Conservation (phyloP, 2,113 vertebrate species). For the Symphodus melops region DNA sequence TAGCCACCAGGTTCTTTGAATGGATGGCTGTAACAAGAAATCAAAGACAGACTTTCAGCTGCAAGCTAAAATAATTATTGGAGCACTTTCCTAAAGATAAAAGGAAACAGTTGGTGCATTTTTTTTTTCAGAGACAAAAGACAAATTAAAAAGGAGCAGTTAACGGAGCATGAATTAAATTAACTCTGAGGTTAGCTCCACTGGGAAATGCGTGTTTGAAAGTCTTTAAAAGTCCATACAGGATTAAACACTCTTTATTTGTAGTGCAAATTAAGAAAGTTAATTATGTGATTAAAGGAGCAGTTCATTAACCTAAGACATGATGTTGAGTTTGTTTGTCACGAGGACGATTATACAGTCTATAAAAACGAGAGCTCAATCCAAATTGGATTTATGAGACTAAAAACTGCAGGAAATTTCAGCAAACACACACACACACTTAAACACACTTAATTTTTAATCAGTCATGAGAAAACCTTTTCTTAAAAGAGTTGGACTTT, state of each 20-base stretch:
- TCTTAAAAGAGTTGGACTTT: too few relatives aligned
- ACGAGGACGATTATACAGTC: not conserved
- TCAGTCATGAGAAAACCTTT: too few relatives aligned
- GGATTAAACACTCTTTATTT: slow-evolving; percentile 9
- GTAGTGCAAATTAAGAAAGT: not conserved
- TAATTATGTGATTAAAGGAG: not conserved
- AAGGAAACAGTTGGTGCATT: not conserved
- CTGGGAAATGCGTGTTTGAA: not conserved
- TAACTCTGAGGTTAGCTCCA: not conserved
- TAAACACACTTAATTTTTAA: not conserved
- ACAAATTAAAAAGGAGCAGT: slow-evolving; percentile 4
- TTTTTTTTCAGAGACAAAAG: not conserved
- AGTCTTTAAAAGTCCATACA: not conserved
- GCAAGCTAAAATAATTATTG: not conserved
- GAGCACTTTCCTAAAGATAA: not conserved
- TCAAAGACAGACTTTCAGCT: not conserved
- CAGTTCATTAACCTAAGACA: too few relatives aligned
- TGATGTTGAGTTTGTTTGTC: not conserved
- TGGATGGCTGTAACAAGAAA: slow-evolving; percentile 87
- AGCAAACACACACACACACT: not conserved
- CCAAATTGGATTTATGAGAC: not conserved
- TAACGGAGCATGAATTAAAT: slow-evolving; percentile 5
- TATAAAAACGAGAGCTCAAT: not conserved
- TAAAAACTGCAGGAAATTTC: not conserved
- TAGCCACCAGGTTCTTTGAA: slow-evolving; percentile 93